Conservation (phyloP, 2,888 invertebrate genomes). For the Nysson spinosus region DNA sequence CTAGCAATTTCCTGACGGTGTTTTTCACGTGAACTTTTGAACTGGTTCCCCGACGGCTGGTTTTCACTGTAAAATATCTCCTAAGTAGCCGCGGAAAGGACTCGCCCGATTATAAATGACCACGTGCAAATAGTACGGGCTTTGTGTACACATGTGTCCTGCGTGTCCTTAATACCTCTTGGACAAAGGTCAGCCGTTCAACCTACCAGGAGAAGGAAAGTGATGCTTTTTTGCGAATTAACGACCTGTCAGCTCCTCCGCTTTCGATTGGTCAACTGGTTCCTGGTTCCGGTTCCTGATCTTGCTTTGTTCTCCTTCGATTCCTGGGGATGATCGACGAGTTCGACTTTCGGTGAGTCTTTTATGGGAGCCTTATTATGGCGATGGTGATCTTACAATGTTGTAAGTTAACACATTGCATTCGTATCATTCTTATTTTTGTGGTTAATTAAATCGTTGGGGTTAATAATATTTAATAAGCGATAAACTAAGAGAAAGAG, state of each 20-base stretch:
- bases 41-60: conserved; percentile 44
- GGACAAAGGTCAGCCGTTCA: conserved; percentile 31
- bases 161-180: conserved; percentile 48
- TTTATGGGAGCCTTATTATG: no score
- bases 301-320: no score
- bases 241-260: conserved; percentile 40
- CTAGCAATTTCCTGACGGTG: conserved; percentile 75
- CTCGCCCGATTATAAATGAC: conserved; percentile 69
- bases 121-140: conserved; percentile 61
- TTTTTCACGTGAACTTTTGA: conserved; percentile 74
- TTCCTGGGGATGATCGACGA: no score
- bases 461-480: no score
- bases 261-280: no score
- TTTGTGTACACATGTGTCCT: conserved; percentile 65
- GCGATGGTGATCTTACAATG: no score
- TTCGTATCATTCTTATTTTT: no score
- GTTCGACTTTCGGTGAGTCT: no score
- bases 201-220: conserved; percentile 30
- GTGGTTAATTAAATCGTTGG: no score
- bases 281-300: no score
- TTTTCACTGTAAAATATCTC: conserved; percentile 68
- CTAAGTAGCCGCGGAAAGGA: conserved; percentile 67
- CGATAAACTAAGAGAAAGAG: no score
- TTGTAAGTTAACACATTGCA: no score
- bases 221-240: conserved; percentile 41